Conservation (phyloP, 2,113 vertebrate species). For the Podarcis raffonei region DNA sequence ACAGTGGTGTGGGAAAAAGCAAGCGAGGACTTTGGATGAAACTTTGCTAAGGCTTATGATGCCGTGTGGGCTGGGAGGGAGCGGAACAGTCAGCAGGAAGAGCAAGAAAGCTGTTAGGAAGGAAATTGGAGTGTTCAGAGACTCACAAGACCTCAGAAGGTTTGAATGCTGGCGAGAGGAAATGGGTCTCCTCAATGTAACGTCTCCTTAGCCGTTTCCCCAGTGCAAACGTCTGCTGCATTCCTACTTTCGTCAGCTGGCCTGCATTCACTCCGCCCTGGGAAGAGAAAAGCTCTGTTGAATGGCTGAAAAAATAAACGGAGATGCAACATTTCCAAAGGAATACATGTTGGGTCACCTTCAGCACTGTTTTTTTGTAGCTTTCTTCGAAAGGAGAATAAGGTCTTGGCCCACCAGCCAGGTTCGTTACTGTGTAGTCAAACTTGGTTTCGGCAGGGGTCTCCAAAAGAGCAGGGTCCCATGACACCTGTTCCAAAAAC, state of each 20-base stretch:
- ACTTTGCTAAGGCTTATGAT: background rate
- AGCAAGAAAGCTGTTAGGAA: background rate
- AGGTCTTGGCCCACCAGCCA: constrained; percentile 85
- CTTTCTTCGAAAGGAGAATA: constrained; percentile 77
- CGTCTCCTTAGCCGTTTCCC: constrained; percentile 84
- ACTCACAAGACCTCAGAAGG: constrained; percentile 93
- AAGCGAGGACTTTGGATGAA: background rate
- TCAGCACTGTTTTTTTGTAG: constrained; percentile 74
- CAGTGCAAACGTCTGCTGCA: constrained; percentile 91
- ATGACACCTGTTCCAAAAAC: constrained; percentile 80
- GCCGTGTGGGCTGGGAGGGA: background rate
- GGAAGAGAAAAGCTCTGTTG: background rate
- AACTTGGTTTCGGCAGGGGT: constrained; percentile 84
- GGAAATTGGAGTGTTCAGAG: background rate
- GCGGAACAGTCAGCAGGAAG: background rate
- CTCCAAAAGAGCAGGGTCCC: constrained; percentile 82
- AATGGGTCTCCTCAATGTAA: constrained; percentile 81
- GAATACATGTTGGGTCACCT: constrained; percentile 48
- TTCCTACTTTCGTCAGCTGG: constrained; percentile 92
- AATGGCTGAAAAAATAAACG: background rate
- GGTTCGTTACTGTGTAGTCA: constrained; percentile 84
- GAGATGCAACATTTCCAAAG: background rate
- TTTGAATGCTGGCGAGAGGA: constrained; percentile 85
- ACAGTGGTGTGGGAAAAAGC: accelerated
- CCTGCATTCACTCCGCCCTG: constrained; percentile 89